phyloP scores from a whole-genome alignment of 2,888 invertebrate genomes.

The Zelleria hepariella region DNA sequence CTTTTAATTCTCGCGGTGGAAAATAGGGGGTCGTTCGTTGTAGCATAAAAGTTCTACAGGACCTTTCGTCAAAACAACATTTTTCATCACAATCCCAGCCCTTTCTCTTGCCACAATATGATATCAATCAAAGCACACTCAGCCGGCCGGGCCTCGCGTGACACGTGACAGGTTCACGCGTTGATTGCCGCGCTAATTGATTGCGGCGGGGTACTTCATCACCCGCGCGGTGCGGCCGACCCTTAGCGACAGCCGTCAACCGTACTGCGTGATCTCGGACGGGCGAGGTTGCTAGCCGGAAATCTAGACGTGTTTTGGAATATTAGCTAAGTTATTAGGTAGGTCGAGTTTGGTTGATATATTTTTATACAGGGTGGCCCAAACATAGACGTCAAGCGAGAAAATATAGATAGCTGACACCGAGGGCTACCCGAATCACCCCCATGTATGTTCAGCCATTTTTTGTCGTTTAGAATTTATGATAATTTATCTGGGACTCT shows the following conservation, averaged over 20 bases:
- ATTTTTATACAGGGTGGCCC: no score
- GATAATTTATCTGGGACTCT: no score
- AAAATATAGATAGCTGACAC: no score
- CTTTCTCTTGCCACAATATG: not conserved
- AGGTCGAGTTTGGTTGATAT: no score
- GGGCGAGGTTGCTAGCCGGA: not conserved
- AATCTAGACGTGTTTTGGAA: not conserved
- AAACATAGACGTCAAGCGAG: no score
- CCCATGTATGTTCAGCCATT: no score
- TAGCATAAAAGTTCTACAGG: no score
- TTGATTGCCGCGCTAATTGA: slow-evolving; percentile 21
- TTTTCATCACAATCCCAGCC: not conserved
- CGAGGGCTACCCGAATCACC: no score
- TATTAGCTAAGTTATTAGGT: not conserved
- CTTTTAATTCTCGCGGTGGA: no score
- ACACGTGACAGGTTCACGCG: not conserved
- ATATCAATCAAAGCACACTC: not conserved
- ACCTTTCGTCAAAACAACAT: no score
- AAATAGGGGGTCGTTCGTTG: no score
- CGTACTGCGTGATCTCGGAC: slow-evolving; percentile 7
- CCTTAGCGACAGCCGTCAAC: slow-evolving; percentile 37
- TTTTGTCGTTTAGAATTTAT: no score
- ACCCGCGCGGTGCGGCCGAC: slow-evolving; percentile 11
- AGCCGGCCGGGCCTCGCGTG: slow-evolving; percentile 1
- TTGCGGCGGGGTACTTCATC: slow-evolving; percentile 39